Evolutionary conservation across 1,140 invertebrate genomes (phyloP), one percentile per base, ranked within the genome.

Genomic region (Hormaphis cornu): DNA sequence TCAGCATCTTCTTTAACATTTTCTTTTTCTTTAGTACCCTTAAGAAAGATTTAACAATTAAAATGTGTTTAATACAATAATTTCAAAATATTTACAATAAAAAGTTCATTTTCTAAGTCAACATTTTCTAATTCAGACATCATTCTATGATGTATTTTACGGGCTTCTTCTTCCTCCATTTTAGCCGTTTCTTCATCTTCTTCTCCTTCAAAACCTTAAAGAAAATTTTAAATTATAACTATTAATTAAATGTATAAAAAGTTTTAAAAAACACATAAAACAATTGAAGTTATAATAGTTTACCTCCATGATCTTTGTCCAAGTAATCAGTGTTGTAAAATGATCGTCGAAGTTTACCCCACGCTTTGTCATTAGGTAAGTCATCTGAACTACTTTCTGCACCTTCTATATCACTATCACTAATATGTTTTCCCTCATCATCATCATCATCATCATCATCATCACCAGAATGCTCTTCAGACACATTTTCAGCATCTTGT

Each of bases 261-360:
- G n/a, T n/a, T n/a, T n/a, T n/a, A n/a, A n/a, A n/a, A n/a, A n/a
- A n/a, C n/a, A 33, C n/a, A 10, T 24, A 14, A 1, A 58, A 28
- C 56, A 40, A 42, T 69, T 12, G 9, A 22, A 70, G 9, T 37
- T 35, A 42, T 44, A 26, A 24, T 10, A 26, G 54, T 16, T 74
- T 72, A 74, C 82, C 86, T 42, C 86, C 84, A 82, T 88, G 91
- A 80, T 94, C 91, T 73, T 87, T 82, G 81, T 94, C 91, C 16
- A 93, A 85, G 79, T 90, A 93, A 81, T 94, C 91, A 1, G 91
- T 90, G 48, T 87, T 86, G 78, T 93, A 93, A 78, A 86, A 96
- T 44, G 82, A 81, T 72, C 79, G 83, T 73, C 88, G 88, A 71
- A 88, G 88, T 74, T 85, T 86, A 12, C 93, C 92, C 93, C 93